These are phyloP conservation scores for Muntiacus reevesi DNA, from an alignment of 2,113 vertebrate species.

Conservation along the genomic window DNA sequence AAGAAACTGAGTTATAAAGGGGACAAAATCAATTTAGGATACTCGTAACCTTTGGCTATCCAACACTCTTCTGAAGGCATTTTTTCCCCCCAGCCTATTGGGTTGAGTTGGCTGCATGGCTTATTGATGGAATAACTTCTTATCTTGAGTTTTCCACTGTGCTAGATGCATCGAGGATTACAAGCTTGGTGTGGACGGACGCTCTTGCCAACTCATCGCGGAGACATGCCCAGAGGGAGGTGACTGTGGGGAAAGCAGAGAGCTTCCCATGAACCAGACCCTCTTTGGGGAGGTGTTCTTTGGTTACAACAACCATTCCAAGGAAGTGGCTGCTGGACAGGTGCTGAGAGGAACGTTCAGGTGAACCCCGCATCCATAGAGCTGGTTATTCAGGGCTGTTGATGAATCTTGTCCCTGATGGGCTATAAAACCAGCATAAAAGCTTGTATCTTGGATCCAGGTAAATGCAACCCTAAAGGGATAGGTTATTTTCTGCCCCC, in stretches of 20 bases:
- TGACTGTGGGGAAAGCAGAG: conserved; percentile 89
- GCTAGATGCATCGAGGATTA: conserved; percentile 97
- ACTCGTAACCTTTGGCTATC: not conserved
- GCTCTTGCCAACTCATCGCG: conserved; percentile 92
- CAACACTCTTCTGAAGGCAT: not conserved
- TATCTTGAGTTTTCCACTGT: not conserved
- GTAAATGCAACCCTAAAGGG: not conserved
- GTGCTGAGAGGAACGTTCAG: conserved; percentile 96
- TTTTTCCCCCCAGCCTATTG: not conserved
- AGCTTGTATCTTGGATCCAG: not conserved
- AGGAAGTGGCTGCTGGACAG: conserved; percentile 90
- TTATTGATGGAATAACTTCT: not conserved
- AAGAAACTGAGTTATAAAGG: not conserved
- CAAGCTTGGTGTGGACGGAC: conserved; percentile 90
- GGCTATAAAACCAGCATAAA: not conserved
- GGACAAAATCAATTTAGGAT: not conserved
- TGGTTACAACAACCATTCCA: conserved; percentile 96
- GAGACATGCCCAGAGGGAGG: conserved; percentile 90
- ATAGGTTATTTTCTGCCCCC: not conserved
- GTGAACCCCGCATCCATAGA: conserved; percentile 72
- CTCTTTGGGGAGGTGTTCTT: conserved; percentile 98
- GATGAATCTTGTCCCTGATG: not conserved
- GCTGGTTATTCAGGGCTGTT: not conserved
- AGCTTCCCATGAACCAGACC: conserved; percentile 96
- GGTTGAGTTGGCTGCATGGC: too few species aligned